Evolutionary conservation across 2,797 vertebrate species (phyloP), one percentile per base, ranked within the genome.

Genomic region (Esox lucius): DNA sequence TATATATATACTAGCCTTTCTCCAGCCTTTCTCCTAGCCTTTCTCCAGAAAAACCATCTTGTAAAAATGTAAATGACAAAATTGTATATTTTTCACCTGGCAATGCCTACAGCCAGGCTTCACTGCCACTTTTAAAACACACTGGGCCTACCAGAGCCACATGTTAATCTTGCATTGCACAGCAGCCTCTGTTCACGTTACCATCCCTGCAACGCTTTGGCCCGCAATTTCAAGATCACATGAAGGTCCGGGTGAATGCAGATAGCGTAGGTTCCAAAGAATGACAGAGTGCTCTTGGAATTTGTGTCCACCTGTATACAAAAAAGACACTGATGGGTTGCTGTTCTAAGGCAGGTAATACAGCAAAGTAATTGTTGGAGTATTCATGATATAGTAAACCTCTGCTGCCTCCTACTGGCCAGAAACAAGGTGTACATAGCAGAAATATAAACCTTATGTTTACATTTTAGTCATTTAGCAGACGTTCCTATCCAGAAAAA

Each of bases 111-210:
- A 72, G 28, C 64, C 35, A 42, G 46, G 80, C 83, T 87, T 87
- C 85, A 87, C 86, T 74, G 75, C 76, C 77, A 86, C 78, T 72
- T 86, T 83, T 87, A 91, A 39, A 39, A 12, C 42, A 24, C 53
- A 59, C 19, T 22, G n/a, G n/a, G 19, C 53, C 53, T 59, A 59
- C 53, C n/a, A 5, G n/a, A 12, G n/a, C 9, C 53, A n/a, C n/a
- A n/a, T 59, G 53, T 59, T 24, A n/a, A 12, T 9, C n/a, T 59
- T 6, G 19, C 17, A 22, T 56, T 4, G n/a, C 51, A 19, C 19
- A 46, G 42, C 42, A 13, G 42, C 1, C 42, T 46, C 56, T 24
- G 24, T 24, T 26, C 24, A 24, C 42, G 8, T 61, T 9, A 61
- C 56, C 56, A 24, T 61, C n/a, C 22, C 56, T 61, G 56, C 22